Base-by-base conservation (phyloP, 2,797 vertebrate genomes). In the Sebastes trivittatus region DNA sequence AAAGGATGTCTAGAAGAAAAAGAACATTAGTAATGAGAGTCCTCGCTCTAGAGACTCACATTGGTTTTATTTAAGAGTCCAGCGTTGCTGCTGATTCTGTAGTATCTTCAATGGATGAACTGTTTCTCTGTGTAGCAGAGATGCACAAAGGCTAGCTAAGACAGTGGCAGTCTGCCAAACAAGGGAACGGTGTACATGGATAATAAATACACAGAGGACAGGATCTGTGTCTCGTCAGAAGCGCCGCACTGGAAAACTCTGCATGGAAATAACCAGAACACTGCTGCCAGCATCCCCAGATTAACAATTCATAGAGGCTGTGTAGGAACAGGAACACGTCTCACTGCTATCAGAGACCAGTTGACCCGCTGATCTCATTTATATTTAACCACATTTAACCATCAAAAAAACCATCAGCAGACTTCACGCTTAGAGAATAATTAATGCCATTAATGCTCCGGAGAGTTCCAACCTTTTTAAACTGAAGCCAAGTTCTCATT, bases 111-210 rank as follows among this genome's bases (percentile, higher is more conserved):
- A 6, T 74, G 11, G 36, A 72, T 62, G 60, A 72, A 58, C 32
- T 56, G 32, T 54, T 46, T 72, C 58, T 72, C 36, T 16, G 42
- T 71, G 32, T 27, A 22, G 64, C 59, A 32, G 66, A 64, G 61
- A 68, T 27, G 62, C 69, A 49, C 7, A 67, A 52, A 72, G 32
- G 62, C 42, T 18, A 38, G 77, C 72, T 10, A 52, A 82, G 72
- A 78, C 22, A 11, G 20, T 80, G 88, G 86, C 81, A 54, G 78
- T 30, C 18, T 46, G 72, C 81, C 88, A 89, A 52, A 81, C 5
- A 60, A 27, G n/a, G 14, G 13, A 25, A 38, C 71, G 58, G 54
- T n/a, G 10, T 25, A 13, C 54, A 38, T 4, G 49, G 60, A 83
- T 75, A 73, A 88, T 88, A 77, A 71, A 82, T 64, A 55, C 67